A percentile compares a stretch with the other conserved stretches of the same genome.
phyloP scores from a whole-genome alignment of 2,113 vertebrate genomes.

The Ondatra zibethicus region DNA sequence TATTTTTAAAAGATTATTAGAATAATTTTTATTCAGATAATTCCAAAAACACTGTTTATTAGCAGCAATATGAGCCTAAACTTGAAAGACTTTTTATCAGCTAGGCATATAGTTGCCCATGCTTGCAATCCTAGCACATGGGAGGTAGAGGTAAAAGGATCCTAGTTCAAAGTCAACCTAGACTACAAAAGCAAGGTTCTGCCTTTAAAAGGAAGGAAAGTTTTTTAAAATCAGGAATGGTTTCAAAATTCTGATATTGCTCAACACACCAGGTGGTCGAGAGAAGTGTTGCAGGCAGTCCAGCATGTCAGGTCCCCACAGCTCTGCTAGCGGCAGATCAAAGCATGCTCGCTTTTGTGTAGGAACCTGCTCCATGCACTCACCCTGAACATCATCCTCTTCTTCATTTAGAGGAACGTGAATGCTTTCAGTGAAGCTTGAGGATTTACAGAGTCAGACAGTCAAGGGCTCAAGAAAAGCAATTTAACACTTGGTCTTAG shows the following conservation, averaged over 20 bases:
- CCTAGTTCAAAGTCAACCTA: neutral
- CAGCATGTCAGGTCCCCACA: neutral
- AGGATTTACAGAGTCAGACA: neutral
- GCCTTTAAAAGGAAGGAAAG: neutral
- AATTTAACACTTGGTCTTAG: conserved; percentile 52
- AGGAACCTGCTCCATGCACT: neutral
- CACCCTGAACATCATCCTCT: neutral
- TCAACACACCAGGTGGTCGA: neutral
- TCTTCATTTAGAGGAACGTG: conserved; percentile 9
- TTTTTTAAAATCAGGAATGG: neutral
- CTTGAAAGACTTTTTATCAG: neutral
- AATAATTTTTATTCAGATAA: neutral
- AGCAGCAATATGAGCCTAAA: neutral
- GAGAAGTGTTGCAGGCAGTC: neutral
- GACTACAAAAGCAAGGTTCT: neutral
- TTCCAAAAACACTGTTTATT: conserved; percentile 19
- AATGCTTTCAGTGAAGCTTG: conserved; percentile 52
- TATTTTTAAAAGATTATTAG: neutral
- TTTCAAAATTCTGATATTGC: neutral
- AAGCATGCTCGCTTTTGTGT: neutral
- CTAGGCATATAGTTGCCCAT: neutral
- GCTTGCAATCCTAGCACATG: neutral
- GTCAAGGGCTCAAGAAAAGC: conserved; percentile 64
- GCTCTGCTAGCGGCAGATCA: neutral
- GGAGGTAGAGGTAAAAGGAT: too few relatives aligned